These are phyloP conservation scores for Agriotes lineatus DNA, from an alignment of 2,888 invertebrate species.

Conservation along the genomic window DNA sequence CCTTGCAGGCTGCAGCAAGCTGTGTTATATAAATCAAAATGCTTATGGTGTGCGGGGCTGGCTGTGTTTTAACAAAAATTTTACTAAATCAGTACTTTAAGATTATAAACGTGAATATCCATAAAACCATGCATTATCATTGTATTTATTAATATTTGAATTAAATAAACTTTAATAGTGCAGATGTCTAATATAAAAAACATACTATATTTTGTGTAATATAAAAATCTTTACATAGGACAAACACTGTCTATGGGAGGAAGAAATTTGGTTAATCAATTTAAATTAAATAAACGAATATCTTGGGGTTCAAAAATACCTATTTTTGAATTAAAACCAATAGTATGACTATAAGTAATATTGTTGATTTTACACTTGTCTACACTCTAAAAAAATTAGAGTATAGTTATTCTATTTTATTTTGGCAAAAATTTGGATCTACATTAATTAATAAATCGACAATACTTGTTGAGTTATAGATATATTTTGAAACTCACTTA, in stretches of 20 bases:
- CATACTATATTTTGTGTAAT: not conserved
- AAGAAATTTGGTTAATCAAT: constrained; percentile 28
- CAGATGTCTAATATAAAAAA: not conserved
- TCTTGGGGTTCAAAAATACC: too few relatives aligned
- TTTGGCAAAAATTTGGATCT: too few relatives aligned
- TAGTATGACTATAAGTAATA: too few relatives aligned
- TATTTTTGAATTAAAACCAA: too few relatives aligned
- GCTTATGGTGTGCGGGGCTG: constrained; percentile 54
- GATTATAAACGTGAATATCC: not conserved
- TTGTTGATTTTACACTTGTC: too few relatives aligned
- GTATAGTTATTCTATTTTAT: too few relatives aligned
- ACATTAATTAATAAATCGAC: too few relatives aligned
- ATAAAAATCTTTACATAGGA: constrained; percentile 6
- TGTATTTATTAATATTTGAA: not conserved
- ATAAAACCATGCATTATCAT: constrained; percentile 23
- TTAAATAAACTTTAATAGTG: not conserved
- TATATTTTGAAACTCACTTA: too few relatives aligned
- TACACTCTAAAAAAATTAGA: too few relatives aligned
- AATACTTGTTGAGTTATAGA: too few relatives aligned
- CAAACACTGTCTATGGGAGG: constrained; percentile 13
- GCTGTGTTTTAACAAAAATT: constrained; percentile 52
- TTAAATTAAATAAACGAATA: too few relatives aligned
- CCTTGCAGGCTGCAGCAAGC: constrained; percentile 43
- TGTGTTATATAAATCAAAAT: constrained; percentile 39
- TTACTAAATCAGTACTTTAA: constrained; percentile 13